Evolutionary conservation across 2,797 vertebrate genomes (phyloP).

Genomic region (Falco biarmicus): DNA sequence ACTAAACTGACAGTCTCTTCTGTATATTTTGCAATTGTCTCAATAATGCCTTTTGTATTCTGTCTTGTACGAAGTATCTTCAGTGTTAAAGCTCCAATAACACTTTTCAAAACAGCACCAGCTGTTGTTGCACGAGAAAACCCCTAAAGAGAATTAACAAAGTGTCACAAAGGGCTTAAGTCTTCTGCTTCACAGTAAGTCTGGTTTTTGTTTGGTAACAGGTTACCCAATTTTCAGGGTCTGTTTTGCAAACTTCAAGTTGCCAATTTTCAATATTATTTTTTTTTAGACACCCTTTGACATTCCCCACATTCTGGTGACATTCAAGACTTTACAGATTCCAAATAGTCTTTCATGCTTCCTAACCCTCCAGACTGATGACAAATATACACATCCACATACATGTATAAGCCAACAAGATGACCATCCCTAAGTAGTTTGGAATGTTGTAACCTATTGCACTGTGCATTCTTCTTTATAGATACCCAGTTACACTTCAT

Average conservation of each 20-base stretch:
- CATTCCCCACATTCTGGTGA: neutral
- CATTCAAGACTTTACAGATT: neutral
- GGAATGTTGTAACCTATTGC: neutral
- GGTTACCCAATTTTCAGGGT: neutral
- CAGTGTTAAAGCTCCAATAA: constrained; percentile 20
- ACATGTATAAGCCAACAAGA: neutral
- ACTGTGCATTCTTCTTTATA: neutral
- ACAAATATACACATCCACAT: neutral
- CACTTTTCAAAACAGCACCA: constrained; percentile 23
- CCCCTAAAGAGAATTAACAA: constrained; percentile 20
- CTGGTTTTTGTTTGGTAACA: neutral
- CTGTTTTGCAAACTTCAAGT: neutral
- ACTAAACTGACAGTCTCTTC: neutral
- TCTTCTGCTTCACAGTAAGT: neutral
- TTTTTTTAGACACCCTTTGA: neutral
- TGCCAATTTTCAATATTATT: neutral
- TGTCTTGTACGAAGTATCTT: neutral
- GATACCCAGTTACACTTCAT: neutral
- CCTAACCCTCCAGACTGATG: neutral
- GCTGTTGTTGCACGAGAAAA: constrained; percentile 25
- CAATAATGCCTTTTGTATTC: constrained; percentile 37
- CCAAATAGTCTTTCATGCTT: neutral
- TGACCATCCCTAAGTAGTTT: neutral
- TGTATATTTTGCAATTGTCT: constrained; percentile 41
- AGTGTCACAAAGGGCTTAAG: constrained; percentile 1